Evolutionary conservation across 2,888 invertebrate species (phyloP).

Genomic region (Clostera curtula): DNA sequence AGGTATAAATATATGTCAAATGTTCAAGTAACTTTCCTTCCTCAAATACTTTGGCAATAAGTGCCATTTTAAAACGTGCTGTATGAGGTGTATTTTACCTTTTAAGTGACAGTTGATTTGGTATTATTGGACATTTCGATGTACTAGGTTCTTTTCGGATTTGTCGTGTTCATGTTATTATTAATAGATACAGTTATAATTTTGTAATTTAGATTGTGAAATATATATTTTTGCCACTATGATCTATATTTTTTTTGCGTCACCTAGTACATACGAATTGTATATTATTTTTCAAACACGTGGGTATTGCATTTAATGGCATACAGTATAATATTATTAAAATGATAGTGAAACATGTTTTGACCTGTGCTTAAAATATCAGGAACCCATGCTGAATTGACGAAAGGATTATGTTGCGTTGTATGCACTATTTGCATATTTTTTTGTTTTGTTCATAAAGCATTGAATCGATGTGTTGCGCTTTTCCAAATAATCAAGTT

Average conservation of each 20-base stretch:
- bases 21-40: too few relatives aligned
- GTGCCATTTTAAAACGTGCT: too few relatives aligned
- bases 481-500: constrained; percentile 70
- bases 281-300: constrained; percentile 18
- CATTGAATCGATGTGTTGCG: constrained; percentile 54
- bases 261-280: constrained; percentile 11
- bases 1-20: too few relatives aligned
- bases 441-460: constrained; percentile 25
- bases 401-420: constrained; percentile 18
- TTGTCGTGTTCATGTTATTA: too few relatives aligned
- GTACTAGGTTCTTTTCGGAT: too few relatives aligned
- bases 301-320: constrained; percentile 34
- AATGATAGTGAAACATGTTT: constrained; percentile 19
- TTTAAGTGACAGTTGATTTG: too few relatives aligned
- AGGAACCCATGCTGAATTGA: constrained; percentile 11
- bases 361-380: constrained; percentile 9
- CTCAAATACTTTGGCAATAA: too few relatives aligned
- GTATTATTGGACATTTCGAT: too few relatives aligned
- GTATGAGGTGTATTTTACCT: too few relatives aligned
- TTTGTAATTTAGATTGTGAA: too few relatives aligned
- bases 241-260: constrained; percentile 15
- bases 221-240: constrained; percentile 23
- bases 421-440: constrained; percentile 15
- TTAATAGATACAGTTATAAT: too few relatives aligned
- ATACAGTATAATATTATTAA: constrained; percentile 27